Conservation (phyloP, 2,797 vertebrate species). For the Peromyscus aztecus region DNA sequence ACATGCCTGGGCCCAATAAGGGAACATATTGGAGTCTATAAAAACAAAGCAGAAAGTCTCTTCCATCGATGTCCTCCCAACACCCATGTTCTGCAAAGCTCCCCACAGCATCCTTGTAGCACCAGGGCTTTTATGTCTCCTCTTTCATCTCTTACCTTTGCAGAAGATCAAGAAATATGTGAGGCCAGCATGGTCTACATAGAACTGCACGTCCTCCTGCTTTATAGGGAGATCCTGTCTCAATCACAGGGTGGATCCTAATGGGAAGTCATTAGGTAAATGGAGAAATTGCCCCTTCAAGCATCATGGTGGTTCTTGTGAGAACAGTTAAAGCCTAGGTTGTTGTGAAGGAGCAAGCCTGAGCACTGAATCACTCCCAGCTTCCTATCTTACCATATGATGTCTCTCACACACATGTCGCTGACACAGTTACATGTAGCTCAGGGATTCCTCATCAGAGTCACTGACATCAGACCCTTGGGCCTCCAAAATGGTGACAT, state of each 20-base stretch:
- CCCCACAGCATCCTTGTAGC: slow-evolving; percentile 69
- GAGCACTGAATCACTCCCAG: neutral
- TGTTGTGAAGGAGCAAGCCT: neutral
- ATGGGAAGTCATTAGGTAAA: neutral
- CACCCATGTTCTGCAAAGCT: slow-evolving; percentile 74
- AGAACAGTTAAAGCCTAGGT: neutral
- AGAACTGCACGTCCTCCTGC: too few relatives aligned
- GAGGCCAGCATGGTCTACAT: neutral
- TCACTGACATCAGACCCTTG: neutral
- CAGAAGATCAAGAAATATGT: neutral
- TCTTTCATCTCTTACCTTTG: slow-evolving; percentile 72
- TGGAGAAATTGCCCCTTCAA: neutral
- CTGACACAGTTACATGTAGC: too few relatives aligned
- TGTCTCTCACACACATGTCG: neutral
- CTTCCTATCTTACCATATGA: neutral
- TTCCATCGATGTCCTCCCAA: neutral
- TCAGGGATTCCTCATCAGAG: neutral
- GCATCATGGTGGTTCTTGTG: neutral
- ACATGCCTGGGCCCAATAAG: neutral
- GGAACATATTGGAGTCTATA: neutral
- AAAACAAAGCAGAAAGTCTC: neutral
- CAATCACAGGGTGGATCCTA: neutral
- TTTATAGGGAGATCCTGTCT: neutral
- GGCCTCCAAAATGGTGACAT: neutral
- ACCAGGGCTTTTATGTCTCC: slow-evolving; percentile 74